Evolutionary conservation across 2,113 vertebrate species (phyloP).

Genomic region (Sisor rabdophorus): DNA sequence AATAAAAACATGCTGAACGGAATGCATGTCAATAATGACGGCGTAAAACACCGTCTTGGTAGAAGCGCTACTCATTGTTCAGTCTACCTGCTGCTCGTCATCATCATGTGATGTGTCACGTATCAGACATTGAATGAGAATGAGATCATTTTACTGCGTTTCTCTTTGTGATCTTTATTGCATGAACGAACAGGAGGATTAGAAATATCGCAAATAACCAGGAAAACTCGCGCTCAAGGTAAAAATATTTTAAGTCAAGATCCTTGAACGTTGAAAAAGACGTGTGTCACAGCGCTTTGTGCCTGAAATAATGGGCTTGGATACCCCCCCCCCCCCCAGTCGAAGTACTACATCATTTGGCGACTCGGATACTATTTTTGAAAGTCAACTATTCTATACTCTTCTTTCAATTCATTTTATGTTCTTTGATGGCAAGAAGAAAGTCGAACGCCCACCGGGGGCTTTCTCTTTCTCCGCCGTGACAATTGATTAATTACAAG

Average conservation of each 20-base stretch:
- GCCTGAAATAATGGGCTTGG: slow-evolving; percentile 36
- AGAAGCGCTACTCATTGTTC: not conserved
- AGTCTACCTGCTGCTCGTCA: not conserved
- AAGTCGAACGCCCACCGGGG: slow-evolving; percentile 62
- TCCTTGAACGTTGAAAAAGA: slow-evolving; percentile 12
- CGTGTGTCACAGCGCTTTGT: slow-evolving; percentile 24
- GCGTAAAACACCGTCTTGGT: not conserved
- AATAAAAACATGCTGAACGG: not conserved
- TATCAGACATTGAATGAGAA: not conserved
- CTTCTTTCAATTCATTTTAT: slow-evolving; percentile 61
- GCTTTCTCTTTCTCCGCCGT: slow-evolving; percentile 61
- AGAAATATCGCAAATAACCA: not conserved
- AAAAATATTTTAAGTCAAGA: slow-evolving; percentile 14
- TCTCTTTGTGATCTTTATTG: not conserved
- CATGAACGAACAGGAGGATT: too few species aligned
- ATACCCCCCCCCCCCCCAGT: slow-evolving; percentile 1
- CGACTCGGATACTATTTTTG: slow-evolving; percentile 54
- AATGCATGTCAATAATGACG: not conserved
- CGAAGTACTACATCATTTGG: slow-evolving; percentile 44
- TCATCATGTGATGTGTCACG: not conserved
- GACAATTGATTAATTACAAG: slow-evolving; percentile 69
- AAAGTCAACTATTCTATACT: slow-evolving; percentile 52
- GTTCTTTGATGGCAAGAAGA: slow-evolving; percentile 64
- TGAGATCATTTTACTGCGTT: not conserved
- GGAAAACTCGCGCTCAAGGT: not conserved